Base-by-base conservation (phyloP, 1,140 invertebrate genomes). In the Venturia canescens region DNA sequence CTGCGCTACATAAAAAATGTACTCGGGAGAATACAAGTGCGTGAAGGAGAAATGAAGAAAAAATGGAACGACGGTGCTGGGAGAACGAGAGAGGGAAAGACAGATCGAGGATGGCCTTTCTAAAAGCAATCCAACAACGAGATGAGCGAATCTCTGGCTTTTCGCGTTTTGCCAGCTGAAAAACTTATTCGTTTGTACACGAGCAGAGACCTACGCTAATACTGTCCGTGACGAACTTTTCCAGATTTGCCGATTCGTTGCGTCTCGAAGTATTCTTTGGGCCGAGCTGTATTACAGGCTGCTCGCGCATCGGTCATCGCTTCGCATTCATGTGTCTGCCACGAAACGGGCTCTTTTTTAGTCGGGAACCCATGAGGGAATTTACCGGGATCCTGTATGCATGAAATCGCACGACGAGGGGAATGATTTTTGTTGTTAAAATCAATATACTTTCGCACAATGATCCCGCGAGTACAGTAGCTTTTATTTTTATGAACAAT, bases 111-210 rank as follows among this genome's bases (percentile, higher is more conserved):
- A 29, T 29, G 63, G 9, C 2, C n/a, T 23, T 72, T 74, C 15
- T 66, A 38, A 78, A 72, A 50, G 57, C 38, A 48, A 78, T 44
- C 23, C 4, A 78, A 66, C 48, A 26, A 50, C n/a, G 67, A 72
- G n/a, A 38, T 18, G 21, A 72, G 44, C 48, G 26, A 34, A 34
- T 29, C 1, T 27, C 63, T 69, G 63, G 66, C 80, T 81, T 81
- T 81, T 76, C 66, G 60, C 74, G 34, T 53, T 70, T 50, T 74
- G 34, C n/a, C 80, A 67, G 76, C 75, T 75, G 63, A 77, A 70
- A 81, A 81, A 76, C 23, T 53, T 38, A 60, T 26, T 66, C 63
- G 6, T 29, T 11, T 63, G 13, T 38, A 27, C 13, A 13, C 34
- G 4, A n/a, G 44, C 26, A n/a, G 9, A 80, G 72, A 34, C 60